Evolutionary conservation across 2,113 vertebrate species (phyloP), one percentile per base, ranked within the genome.

Genomic region (Coreoperca whiteheadi): DNA sequence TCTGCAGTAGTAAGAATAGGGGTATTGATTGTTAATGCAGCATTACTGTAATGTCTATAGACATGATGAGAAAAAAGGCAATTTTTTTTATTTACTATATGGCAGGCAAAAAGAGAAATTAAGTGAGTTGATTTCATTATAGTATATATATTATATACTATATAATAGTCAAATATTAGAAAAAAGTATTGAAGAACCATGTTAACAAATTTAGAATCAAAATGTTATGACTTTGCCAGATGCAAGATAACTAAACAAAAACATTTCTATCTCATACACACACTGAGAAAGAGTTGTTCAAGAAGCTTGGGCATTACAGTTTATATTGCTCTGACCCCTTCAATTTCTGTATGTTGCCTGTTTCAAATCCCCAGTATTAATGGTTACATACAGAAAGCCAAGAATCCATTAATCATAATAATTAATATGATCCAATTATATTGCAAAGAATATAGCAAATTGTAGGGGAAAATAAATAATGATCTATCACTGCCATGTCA

Each of bases 401-500:
- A 94, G 96, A 95, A 96, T 96, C 95, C 97, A 99, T 99, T 99
- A 97, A 99, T 99, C 98, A 99, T 99, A 98, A 99, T 99, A 99
- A 99, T 99, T 99, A 98, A 99, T 99, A 97, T 98, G 98, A 98
- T 98, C 98, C 98, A 99, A 98, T 99, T 99, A 99, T 99, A 98
- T 97, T 95, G 96, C 97, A 98, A 97, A 97, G 98, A 99, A 99
- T 99, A 97, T 94, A 98, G 99, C 97, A 99, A 99, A 99, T 99
- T 98, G 97, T 96, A 96, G 96, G 96, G 87, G 53, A 98, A 99
- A 99, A 98, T 98, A 99, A 99, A 98, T 98, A 98, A 98, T 98
- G 97, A 99, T 99, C 97, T 98, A 99, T 99, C 97, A 98, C 97
- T 96, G 96, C 96, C 96, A 84, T 97, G 98, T 98, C 97, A 97